A percentile compares a stretch with the other conserved stretches of the same genome.
phyloP scores from a whole-genome alignment of 2,888 invertebrate genomes.

The Diabrotica balteata region DNA sequence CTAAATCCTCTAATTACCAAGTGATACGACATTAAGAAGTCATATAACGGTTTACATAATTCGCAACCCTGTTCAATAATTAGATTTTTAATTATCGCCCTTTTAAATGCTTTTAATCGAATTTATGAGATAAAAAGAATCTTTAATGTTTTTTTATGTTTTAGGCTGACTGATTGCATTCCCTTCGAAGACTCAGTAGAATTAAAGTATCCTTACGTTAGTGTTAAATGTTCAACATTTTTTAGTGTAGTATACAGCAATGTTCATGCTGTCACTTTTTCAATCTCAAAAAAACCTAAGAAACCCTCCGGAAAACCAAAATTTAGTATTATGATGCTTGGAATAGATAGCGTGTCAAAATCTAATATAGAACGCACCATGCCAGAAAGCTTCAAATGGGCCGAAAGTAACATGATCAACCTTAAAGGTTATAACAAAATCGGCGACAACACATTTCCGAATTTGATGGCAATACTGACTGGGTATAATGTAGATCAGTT shows the following conservation, averaged over 20 bases:
- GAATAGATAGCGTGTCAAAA: too few relatives aligned
- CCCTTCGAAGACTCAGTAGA: constrained; percentile 25
- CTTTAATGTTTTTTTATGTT: constrained; percentile 51
- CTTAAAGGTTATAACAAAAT: constrained; percentile 66
- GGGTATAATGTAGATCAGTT: constrained; percentile 65
- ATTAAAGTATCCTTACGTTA: constrained; percentile 24
- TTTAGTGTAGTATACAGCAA: constrained; percentile 58
- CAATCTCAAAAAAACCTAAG: constrained; percentile 11
- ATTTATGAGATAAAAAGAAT: too few relatives aligned
- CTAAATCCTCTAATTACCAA: too few relatives aligned
- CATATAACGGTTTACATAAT: too few relatives aligned
- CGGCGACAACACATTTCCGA: constrained; percentile 90
- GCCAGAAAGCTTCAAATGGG: constrained; percentile 72
- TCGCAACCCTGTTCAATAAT: too few relatives aligned
- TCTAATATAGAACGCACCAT: constrained; percentile 78
- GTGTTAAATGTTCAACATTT: constrained; percentile 24
- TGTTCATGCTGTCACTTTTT: constrained; percentile 62
- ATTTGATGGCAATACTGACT: constrained; percentile 81
- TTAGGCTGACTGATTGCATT: constrained; percentile 26
- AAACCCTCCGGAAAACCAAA: constrained; percentile 57
- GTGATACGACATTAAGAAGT: too few relatives aligned
- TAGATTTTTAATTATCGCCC: too few relatives aligned
- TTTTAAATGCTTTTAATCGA: too few relatives aligned
- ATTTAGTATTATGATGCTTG: constrained; percentile 74
- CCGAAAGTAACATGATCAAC: constrained; percentile 64